Conservation (phyloP, 2,797 vertebrate species). For the Leptatherina wallacei region DNA sequence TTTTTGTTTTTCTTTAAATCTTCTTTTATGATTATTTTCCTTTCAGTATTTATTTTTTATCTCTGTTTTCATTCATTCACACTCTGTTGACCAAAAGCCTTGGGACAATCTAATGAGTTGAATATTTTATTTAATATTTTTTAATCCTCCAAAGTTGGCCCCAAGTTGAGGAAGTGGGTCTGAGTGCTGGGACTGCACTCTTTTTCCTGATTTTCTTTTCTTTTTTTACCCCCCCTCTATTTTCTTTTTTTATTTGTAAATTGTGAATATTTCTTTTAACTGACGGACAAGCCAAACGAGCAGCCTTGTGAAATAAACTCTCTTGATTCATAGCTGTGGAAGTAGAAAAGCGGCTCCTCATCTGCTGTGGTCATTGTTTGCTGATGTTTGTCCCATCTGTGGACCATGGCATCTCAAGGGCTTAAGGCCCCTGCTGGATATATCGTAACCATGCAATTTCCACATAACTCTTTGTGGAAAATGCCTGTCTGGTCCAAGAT, state of each 20-base stretch:
- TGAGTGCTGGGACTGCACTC: slow-evolving; percentile 54
- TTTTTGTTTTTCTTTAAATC: slow-evolving; percentile 25
- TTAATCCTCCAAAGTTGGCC: slow-evolving; percentile 39
- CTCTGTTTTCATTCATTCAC: slow-evolving; percentile 48
- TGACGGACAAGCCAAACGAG: slow-evolving; percentile 56
- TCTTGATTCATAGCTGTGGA: slow-evolving; percentile 46
- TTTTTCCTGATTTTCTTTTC: neutral
- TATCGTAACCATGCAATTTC: slow-evolving; percentile 39
- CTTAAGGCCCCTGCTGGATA: slow-evolving; percentile 62
- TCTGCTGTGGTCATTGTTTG: slow-evolving; percentile 35
- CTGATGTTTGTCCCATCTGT: slow-evolving; percentile 40
- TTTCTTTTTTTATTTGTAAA: slow-evolving; percentile 27
- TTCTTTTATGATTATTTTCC: slow-evolving; percentile 12
- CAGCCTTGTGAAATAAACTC: slow-evolving; percentile 43
- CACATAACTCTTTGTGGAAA: slow-evolving; percentile 46
- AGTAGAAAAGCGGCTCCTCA: slow-evolving; percentile 28
- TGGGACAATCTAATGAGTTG: slow-evolving; percentile 64
- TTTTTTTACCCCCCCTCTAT: neutral
- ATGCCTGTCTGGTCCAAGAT: slow-evolving; percentile 59
- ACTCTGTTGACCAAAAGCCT: slow-evolving; percentile 63
- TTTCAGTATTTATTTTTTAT: slow-evolving; percentile 47
- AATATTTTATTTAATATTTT: slow-evolving; percentile 15
- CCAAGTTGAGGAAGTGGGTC: slow-evolving; percentile 28
- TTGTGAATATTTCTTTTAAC: slow-evolving; percentile 48
- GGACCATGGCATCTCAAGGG: slow-evolving; percentile 52